Percentiles rank a stretch among this genome's conserved stretches.
Conservation (phyloP, 2,113 vertebrate genomes). For the Cynopterus brachyotis region DNA sequence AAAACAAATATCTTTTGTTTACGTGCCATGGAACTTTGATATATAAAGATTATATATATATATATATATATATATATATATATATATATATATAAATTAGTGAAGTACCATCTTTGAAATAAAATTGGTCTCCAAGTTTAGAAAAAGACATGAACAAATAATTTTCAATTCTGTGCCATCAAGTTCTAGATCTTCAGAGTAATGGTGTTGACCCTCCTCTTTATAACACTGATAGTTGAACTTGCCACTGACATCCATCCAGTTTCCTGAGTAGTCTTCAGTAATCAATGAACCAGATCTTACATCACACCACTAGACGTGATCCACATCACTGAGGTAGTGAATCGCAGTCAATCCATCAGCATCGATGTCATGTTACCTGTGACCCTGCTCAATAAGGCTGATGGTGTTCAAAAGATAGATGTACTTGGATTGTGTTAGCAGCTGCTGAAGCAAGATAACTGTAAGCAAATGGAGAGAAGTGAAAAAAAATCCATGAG, state of each 20-base stretch:
- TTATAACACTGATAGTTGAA: background rate
- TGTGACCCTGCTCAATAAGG: conserved; percentile 10
- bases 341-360: conserved; percentile 36
- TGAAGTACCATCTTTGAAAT: background rate
- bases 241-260: background rate
- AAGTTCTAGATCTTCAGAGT: background rate
- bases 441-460: background rate
- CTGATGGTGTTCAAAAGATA: conserved; percentile 44
- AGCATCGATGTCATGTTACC: background rate
- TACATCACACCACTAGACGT: background rate
- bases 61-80: background rate
- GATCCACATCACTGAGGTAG: background rate
- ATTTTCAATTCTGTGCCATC: background rate
- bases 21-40: background rate
- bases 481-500: background rate
- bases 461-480: background rate
- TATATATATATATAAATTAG: background rate
- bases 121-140: background rate
- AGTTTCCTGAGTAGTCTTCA: background rate
- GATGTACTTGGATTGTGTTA: background rate
- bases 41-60: background rate
- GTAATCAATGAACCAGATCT: background rate
- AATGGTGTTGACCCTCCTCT: background rate
- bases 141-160: background rate
- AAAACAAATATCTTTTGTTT: conserved; percentile 38